Evolutionary conservation across 2,113 vertebrate genomes (phyloP).

Genomic region (Neotragus moschatus): DNA sequence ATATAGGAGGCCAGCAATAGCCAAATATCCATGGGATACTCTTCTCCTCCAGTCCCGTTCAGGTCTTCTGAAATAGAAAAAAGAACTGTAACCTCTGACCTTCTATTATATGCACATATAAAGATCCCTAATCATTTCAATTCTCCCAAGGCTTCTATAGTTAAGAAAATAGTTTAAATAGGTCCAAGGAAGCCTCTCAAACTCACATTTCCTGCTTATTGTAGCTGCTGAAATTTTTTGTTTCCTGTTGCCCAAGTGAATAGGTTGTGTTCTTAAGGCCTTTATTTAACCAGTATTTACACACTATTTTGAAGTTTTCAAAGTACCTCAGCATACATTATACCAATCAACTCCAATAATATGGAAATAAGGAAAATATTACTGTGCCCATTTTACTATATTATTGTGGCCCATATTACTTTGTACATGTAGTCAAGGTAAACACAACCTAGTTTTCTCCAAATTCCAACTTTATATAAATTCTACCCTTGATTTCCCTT

Average conservation of each 20-base stretch:
- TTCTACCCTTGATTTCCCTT: not conserved
- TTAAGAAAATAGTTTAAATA: conserved; percentile 22
- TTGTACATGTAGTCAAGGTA: not conserved
- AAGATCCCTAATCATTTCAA: not conserved
- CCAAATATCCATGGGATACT: too few relatives aligned
- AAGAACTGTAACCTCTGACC: not conserved
- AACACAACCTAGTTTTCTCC: not conserved
- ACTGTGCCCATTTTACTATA: not conserved
- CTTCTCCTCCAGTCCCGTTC: too few relatives aligned
- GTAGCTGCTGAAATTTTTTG: not conserved
- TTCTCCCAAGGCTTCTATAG: not conserved
- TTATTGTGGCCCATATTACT: not conserved
- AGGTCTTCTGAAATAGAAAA: conserved; percentile 81
- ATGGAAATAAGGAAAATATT: not conserved
- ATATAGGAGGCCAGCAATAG: too few relatives aligned
- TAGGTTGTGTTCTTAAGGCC: not conserved
- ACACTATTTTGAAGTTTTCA: not conserved
- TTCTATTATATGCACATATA: not conserved
- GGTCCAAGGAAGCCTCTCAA: not conserved
- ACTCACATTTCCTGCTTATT: not conserved
- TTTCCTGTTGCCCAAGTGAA: not conserved
- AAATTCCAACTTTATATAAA: not conserved
- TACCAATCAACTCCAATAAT: not conserved
- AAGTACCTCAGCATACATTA: not conserved
- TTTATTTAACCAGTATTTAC: not conserved